These are phyloP conservation scores for Pachliopta kotzebuea DNA, from an alignment of 2,888 invertebrate species.

Conservation along the genomic window DNA sequence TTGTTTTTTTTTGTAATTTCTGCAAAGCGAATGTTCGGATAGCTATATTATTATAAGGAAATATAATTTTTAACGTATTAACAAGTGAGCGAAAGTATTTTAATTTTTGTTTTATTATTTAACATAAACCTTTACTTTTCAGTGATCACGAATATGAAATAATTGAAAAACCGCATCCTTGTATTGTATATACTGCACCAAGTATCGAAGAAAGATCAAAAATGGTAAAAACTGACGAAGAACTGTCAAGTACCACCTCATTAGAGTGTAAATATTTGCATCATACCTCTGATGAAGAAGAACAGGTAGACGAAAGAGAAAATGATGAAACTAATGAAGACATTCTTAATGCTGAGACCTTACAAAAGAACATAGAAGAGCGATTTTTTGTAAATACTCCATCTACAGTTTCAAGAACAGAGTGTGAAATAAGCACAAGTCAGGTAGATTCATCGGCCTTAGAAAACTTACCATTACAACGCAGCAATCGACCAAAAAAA, in stretches of 20 bases:
- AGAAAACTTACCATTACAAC: constrained; percentile 82
- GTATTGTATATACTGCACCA: constrained; percentile 62
- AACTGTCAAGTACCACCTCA: constrained; percentile 74
- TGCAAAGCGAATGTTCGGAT: constrained; percentile 45
- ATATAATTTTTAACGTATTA: background rate
- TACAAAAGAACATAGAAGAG: constrained; percentile 83
- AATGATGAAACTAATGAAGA: constrained; percentile 52
- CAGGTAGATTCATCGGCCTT: constrained; percentile 85
- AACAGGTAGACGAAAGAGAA: constrained; percentile 59
- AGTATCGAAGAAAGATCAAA: constrained; percentile 60
- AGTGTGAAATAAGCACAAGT: constrained; percentile 83
- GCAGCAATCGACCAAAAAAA: constrained; percentile 78
- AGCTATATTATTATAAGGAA: constrained; percentile 18
- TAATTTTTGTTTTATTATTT: constrained; percentile 27
- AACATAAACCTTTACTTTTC: constrained; percentile 43
- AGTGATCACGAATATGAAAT: constrained; percentile 97
- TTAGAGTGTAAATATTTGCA: constrained; percentile 70
- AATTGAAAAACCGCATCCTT: constrained; percentile 85
- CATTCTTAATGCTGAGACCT: constrained; percentile 69
- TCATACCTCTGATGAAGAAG: constrained; percentile 76
- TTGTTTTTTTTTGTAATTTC: constrained; percentile 32
- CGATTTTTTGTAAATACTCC: constrained; percentile 81
- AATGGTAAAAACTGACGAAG: constrained; percentile 70
- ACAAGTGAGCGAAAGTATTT: constrained; percentile 3
- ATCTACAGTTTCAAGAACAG: constrained; percentile 82